Evolutionary conservation across 2,113 vertebrate species (phyloP), one percentile per base, ranked within the genome.

Genomic region (Amia ocellicauda): DNA sequence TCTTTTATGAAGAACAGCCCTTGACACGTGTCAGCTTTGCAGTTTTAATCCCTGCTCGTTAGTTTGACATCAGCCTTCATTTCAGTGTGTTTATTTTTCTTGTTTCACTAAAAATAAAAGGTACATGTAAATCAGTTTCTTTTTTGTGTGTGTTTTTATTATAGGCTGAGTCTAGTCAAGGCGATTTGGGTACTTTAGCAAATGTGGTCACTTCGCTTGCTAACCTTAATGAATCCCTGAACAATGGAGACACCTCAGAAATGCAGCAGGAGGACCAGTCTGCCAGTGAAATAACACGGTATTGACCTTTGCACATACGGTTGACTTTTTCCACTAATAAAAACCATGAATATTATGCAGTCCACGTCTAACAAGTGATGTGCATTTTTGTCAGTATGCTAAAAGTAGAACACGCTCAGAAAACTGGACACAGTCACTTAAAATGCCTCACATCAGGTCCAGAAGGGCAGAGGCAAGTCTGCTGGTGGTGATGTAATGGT

Each of bases 151-250:
- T 71, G 54, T 78, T 75, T 43, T 22, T 66, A 62, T 67, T 20
- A 58, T 69, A 97, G 95, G 87, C 91, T 66, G 96, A 98, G 69
- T 90, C 91, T 50, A 91, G 88, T 66, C 95, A 98, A 49, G 90
- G 95, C 63, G 95, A 94, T 78, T 83, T 99, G 79, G 94, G 97
- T 68, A 99, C 97, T 0, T 74, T 99, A 65, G 97, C 96, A 70
- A 99, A 95, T 67, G 97, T 98, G 58, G 95, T 99, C 73, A 96
- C 95, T 7, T 98, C 97, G 47, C 86, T 99, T 68, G 95, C 96
- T 74, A 95, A 89, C 77, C 88, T 98, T 55, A 94, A 84, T n/a
- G 94, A 96, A 61, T 93, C 91, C 31, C 78, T 96, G 58, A 97
- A 91, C 88, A 98, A 98, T 17, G 93, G 95, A 3, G 93, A 97